phyloP scores from a whole-genome alignment of 1,140 invertebrate species.

The Diprion similis region DNA sequence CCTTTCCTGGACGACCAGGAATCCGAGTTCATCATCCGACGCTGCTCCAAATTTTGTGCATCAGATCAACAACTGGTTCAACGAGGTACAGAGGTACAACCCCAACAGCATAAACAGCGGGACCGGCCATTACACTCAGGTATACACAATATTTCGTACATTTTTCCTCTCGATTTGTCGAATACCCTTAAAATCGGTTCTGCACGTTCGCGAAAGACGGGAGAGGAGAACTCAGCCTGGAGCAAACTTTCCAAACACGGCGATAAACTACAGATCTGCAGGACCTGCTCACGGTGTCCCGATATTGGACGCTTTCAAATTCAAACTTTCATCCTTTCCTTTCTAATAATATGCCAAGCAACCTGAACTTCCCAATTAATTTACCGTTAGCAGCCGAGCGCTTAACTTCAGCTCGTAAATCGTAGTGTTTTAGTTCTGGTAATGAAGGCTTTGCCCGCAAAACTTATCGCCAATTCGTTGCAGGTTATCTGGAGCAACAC shows the following conservation, averaged over 20 bases:
- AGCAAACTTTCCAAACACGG: too few relatives aligned
- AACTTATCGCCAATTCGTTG: background rate
- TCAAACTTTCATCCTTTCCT: too few relatives aligned
- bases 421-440: too few relatives aligned
- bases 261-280: too few relatives aligned
- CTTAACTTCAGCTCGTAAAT: too few relatives aligned
- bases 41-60: constrained; percentile 74
- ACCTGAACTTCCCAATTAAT: too few relatives aligned
- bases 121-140: constrained; percentile 85
- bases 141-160: constrained; percentile 46
- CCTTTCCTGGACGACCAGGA: constrained; percentile 77
- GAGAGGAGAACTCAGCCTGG: too few relatives aligned
- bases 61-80: constrained; percentile 81
- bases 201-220: too few relatives aligned
- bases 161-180: background rate
- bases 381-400: too few relatives aligned
- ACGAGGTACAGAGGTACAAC: constrained; percentile 77
- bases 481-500: constrained; percentile 83
- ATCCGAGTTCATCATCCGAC: constrained; percentile 64
- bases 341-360: too few relatives aligned
- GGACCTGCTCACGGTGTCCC: too few relatives aligned
- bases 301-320: too few relatives aligned
- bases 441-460: background rate
- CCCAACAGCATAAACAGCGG: constrained; percentile 68
- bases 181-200: constrained; percentile 17